phyloP scores from a whole-genome alignment of 2,888 invertebrate genomes.

The Coelopa pilipes region DNA sequence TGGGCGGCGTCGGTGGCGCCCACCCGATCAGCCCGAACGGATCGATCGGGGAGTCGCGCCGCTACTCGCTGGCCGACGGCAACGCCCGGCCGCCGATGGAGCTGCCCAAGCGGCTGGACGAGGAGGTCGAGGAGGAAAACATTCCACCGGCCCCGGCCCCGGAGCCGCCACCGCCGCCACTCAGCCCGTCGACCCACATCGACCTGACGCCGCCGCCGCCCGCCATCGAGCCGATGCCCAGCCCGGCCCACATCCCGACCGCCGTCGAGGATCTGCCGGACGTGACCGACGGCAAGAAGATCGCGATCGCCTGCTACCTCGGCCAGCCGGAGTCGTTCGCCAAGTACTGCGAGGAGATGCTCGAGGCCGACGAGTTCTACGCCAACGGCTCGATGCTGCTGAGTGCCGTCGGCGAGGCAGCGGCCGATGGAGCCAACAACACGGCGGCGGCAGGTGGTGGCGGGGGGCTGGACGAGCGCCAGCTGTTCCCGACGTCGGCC shows the following conservation, averaged over 20 bases:
- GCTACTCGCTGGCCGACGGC: slow-evolving; percentile 72
- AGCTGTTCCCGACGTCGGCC: slow-evolving; percentile 70
- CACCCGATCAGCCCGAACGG: slow-evolving; percentile 67
- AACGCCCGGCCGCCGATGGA: slow-evolving; percentile 67
- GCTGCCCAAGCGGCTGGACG: slow-evolving; percentile 63
- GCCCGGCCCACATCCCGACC: slow-evolving; percentile 61
- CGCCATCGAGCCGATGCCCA: slow-evolving; percentile 60
- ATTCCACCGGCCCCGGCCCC: slow-evolving; percentile 65
- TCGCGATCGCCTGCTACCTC: slow-evolving; percentile 87
- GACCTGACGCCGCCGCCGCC: slow-evolving; percentile 67
- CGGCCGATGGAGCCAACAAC: slow-evolving; percentile 41
- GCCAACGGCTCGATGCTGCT: slow-evolving; percentile 69
- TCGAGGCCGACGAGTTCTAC: slow-evolving; percentile 74
- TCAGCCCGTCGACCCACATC: slow-evolving; percentile 64
- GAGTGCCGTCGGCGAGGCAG: slow-evolving; percentile 53
- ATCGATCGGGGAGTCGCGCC: slow-evolving; percentile 69
- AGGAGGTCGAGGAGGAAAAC: slow-evolving; percentile 65
- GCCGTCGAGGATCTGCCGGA: slow-evolving; percentile 73
- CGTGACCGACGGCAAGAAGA: slow-evolving; percentile 85
- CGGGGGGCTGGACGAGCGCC: slow-evolving; percentile 53
- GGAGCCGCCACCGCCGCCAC: slow-evolving; percentile 62
- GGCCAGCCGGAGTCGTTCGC: slow-evolving; percentile 84
- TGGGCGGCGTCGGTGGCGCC: slow-evolving; percentile 49
- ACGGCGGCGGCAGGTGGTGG: slow-evolving; percentile 43
- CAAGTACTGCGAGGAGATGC: slow-evolving; percentile 75